Evolutionary conservation across 2,888 invertebrate species (phyloP), one percentile per base, ranked within the genome.

Genomic region (Pachycephus smyrnensis): DNA sequence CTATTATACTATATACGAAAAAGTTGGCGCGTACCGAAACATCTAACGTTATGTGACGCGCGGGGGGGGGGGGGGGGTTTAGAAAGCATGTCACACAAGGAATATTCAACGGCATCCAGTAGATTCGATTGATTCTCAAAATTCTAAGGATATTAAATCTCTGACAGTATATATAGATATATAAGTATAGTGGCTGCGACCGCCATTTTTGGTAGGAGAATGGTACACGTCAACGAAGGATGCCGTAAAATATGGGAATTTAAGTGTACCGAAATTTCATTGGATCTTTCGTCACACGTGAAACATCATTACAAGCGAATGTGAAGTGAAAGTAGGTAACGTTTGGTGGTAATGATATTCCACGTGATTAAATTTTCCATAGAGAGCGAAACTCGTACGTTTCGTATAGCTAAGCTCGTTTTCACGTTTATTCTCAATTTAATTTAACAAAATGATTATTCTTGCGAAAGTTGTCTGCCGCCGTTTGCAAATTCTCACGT

Each of bases 1-100:
- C 83, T 84, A 86, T 86, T 86, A 86, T 86, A 23, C 55, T 55
- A 55, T 55, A 55, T 55, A 55, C 9, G 55, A 55, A 55, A 55
- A 55, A 55, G 55, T 55, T 55, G 23, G 55, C 55, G 9, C 23
- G 55, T 55, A 55, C 55, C 15, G 55, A 55, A 55, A 55, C 55
- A 55, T 55, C 55, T 55, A 55, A 55, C 23, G 23, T 23, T 55
- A 55, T 23, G n/a, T n/a, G n/a, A n/a, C n/a, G n/a, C n/a, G n/a
- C n/a, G n/a, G n/a, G n/a, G 55, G 9, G 23, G 23, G 15, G 55
- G 15, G 2, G 55, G 23, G 55, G 23, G 23, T 23, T 55, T 55
- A 55, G 55, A 55, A 55, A 55, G 55, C 55, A 23, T 55, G 23
- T 55, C 55, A 23, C 55, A 23, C 55, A 2, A 55, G 15, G 55